These are phyloP conservation scores for Yasuhikotakia modesta DNA, from an alignment of 2,797 vertebrate genomes.

Conservation along the genomic window DNA sequence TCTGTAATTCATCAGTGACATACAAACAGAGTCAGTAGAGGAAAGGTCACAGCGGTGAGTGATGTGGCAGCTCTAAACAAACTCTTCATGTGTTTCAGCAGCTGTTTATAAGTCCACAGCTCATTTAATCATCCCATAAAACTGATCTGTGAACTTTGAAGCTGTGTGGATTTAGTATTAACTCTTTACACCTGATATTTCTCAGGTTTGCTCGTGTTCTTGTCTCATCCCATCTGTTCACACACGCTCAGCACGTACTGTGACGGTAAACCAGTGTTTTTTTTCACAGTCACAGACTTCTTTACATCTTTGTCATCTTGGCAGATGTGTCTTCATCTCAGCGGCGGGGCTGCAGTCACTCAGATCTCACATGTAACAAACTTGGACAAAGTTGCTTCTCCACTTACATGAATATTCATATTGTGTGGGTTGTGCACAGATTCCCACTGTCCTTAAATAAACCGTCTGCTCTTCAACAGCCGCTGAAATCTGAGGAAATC, in stretches of 20 bases:
- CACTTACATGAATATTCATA: no score
- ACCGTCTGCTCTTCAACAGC: no score
- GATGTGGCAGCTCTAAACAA: slow-evolving; percentile 27
- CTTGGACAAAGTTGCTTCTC: no score
- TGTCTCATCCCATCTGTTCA: not conserved
- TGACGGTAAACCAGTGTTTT: not conserved
- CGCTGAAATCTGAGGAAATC: no score
- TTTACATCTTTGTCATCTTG: no score
- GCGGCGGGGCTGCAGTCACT: no score
- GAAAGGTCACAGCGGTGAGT: not conserved
- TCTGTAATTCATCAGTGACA: not conserved
- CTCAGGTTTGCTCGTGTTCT: not conserved
- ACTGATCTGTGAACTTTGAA: not conserved
- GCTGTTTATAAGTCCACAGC: no score
- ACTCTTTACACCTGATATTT: not conserved
- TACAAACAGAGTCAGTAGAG: slow-evolving; percentile 5
- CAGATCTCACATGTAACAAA: no score
- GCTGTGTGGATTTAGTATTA: slow-evolving; percentile 16
- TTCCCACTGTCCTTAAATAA: no score
- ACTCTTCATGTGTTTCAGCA: not conserved
- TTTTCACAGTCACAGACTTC: no score
- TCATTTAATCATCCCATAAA: not conserved
- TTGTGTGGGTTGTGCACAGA: no score
- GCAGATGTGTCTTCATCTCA: no score
- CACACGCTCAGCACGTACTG: slow-evolving; percentile 16